Conservation (phyloP, 2,113 vertebrate genomes). For the Centropus unirufus region DNA sequence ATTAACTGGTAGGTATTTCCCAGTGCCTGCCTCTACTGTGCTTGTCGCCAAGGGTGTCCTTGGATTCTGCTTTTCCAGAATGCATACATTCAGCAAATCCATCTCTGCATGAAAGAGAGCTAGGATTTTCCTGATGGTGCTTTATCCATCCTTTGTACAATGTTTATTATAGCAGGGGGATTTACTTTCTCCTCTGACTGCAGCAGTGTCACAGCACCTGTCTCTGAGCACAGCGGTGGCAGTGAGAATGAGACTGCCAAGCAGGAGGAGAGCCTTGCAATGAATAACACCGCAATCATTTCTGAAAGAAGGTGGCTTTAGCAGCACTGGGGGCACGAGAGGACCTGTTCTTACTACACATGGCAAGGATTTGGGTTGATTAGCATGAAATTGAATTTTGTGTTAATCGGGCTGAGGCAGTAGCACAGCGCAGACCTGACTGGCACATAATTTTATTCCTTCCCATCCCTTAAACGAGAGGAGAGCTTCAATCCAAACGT, state of each 20-base stretch:
- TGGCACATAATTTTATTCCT: not conserved
- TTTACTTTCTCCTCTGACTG: not conserved
- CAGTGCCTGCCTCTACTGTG: not conserved
- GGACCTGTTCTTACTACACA: not conserved
- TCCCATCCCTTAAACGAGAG: not conserved
- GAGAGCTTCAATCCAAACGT: not conserved
- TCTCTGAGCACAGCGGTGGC: not conserved
- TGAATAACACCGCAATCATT: not conserved
- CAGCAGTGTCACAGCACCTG: not conserved
- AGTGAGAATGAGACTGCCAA: not conserved
- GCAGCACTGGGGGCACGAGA: not conserved
- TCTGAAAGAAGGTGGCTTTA: not conserved
- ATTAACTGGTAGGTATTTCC: not conserved
- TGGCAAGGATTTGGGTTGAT: not conserved
- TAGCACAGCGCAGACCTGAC: not conserved
- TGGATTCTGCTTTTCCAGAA: not conserved
- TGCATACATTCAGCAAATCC: not conserved
- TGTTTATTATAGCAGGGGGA: rapidly evolving
- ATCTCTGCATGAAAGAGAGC: not conserved
- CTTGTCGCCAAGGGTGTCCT: not conserved
- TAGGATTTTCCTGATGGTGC: not conserved
- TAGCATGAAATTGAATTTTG: not conserved
- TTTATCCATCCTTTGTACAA: not conserved
- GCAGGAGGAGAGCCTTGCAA: not conserved
- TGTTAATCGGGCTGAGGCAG: not conserved